Evolutionary conservation across 2,113 vertebrate species (phyloP).

Genomic region (Eleginops maclovinus): DNA sequence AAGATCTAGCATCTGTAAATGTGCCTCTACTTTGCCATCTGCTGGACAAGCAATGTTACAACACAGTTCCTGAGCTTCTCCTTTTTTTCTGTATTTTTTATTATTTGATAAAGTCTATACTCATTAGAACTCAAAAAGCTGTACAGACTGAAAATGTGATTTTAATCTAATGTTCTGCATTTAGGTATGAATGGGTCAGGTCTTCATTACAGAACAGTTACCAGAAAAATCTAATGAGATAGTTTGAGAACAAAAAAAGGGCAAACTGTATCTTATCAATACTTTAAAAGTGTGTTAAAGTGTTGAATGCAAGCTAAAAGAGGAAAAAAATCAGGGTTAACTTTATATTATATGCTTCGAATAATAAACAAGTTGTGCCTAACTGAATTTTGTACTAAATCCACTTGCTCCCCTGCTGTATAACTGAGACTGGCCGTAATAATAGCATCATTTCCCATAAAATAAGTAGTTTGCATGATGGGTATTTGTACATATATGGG

Average conservation of each 20-base stretch:
- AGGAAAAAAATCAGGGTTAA: no score
- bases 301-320: background rate
- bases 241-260: background rate
- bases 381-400: no score
- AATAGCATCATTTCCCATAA: background rate
- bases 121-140: background rate
- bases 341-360: background rate
- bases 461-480: background rate
- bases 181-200: background rate
- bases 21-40: background rate
- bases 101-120: background rate
- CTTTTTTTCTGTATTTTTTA: no score
- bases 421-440: background rate
- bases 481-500: no score
- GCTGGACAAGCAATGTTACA: slow-evolving; percentile 5
- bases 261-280: no score
- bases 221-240: background rate
- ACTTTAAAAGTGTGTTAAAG: background rate
- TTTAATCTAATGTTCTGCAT: background rate
- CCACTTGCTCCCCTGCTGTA: no score
- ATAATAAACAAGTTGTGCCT: background rate
- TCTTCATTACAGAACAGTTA: background rate
- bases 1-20: background rate
- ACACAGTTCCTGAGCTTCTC: background rate
- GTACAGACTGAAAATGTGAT: background rate